Evolutionary conservation across 2,888 invertebrate genomes (phyloP).

Genomic region (Cactoblastis cactorum): DNA sequence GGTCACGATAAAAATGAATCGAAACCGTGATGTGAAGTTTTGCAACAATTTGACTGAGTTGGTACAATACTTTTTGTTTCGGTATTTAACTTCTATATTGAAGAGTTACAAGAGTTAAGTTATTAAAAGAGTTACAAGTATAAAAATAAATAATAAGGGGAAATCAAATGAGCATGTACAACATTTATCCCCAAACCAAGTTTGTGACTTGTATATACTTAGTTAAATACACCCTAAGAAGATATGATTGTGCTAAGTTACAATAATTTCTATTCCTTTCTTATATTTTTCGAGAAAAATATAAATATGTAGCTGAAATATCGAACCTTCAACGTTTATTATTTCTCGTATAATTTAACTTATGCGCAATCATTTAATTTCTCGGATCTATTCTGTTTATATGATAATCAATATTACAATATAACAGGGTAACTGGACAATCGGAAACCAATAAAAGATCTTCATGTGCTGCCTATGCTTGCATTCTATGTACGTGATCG

Average conservation of each 20-base stretch:
- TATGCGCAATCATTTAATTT: background rate
- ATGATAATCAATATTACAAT: background rate
- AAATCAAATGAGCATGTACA: no score
- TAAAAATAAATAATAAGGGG: no score
- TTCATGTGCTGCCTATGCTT: constrained; percentile 12
- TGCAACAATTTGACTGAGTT: background rate
- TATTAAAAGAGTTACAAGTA: no score
- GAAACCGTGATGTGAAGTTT: background rate
- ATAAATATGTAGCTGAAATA: background rate
- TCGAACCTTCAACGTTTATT: background rate
- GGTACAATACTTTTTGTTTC: no score
- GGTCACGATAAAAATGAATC: background rate
- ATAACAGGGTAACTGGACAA: constrained; percentile 9
- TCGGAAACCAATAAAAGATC: constrained; percentile 12
- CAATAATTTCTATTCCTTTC: no score
- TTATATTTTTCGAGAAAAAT: no score
- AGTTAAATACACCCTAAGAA: no score
- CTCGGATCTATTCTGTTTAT: background rate
- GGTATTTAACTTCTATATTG: no score
- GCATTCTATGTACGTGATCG: constrained; percentile 8
- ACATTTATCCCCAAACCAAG: no score
- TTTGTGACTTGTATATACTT: no score
- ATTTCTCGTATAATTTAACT: background rate
- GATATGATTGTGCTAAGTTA: no score
- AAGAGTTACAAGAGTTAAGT: no score